Base-by-base conservation (phyloP, 2,113 vertebrate genomes). In the Oncorhynchus tshawytscha region DNA sequence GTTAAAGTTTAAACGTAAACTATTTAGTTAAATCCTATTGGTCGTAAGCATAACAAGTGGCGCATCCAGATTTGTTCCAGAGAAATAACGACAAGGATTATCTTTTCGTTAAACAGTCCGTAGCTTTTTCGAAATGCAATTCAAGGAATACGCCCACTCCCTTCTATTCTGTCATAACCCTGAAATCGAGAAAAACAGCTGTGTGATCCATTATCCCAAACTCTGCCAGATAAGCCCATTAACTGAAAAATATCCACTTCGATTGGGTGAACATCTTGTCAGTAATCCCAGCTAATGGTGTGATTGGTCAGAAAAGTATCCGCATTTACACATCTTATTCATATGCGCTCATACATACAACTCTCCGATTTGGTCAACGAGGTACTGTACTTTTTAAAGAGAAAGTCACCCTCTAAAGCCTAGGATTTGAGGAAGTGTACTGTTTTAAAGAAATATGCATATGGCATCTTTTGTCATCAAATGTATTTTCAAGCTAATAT, bases 291-390 rank as follows among this genome's bases (percentile, higher is more conserved):
- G 0, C 1, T 11, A 45, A 48, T 18, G 5, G 67, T 24, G 4
- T 82, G 89, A 92, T 94, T 94, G 91, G 92, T 5, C 78, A 62
- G 24, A 48, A 5, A 24, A 67, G 72, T 76, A 74, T 77, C 77
- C 78, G 70, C 49, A 49, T 20, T n/a, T n/a, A 81, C 81, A 81
- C 84, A 12, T 45, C 39, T 11, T 80, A 84, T 78, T 82, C 73
- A 77, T 79, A 83, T 88, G 87, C 85, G 82, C 87, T 45, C 39
- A 45, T 11, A 45, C 88, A 84, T 67, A 83, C 78, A 83, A 72
- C 45, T 69, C 74, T 77, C 20, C 27, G 39, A 45, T 11, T 45
- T 45, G 39, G 39, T 39, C 39, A 39, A 9, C 39, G 39, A 73
- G 66, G 60, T 73, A 70, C 31, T 49, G 57, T 70, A 54, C 74